phyloP scores from a whole-genome alignment of 2,888 invertebrate genomes.

The Brachynemurus nebulosus region DNA sequence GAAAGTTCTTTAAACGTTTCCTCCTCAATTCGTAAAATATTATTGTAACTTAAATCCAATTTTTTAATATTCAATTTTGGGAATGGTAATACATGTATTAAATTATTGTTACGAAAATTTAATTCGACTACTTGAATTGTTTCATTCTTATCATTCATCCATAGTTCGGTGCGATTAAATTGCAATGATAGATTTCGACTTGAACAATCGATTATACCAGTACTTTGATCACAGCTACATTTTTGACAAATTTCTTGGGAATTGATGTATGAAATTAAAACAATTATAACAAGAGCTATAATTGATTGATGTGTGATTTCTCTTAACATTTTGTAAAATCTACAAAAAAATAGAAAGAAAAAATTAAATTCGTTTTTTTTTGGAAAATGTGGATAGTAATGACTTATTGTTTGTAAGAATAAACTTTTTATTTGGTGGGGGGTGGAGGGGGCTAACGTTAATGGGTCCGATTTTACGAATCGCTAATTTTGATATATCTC shows the following conservation, averaged over 20 bases:
- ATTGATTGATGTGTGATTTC: too few species aligned
- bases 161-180: slow-evolving; percentile 5
- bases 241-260: slow-evolving; percentile 6
- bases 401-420: too few species aligned
- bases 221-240: slow-evolving; percentile 5
- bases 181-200: neutral
- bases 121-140: slow-evolving; percentile 1
- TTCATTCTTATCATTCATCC: slow-evolving; percentile 1
- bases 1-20: slow-evolving; percentile 49
- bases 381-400: too few species aligned
- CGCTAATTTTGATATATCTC: too few species aligned
- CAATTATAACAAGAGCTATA: too few species aligned
- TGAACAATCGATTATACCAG: slow-evolving; percentile 1
- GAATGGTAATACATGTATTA: slow-evolving; percentile 37
- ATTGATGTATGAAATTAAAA: too few species aligned
- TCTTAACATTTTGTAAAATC: too few species aligned
- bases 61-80: slow-evolving; percentile 36
- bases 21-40: slow-evolving; percentile 44
- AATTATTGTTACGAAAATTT: slow-evolving; percentile 34
- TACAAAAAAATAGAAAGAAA: too few species aligned
- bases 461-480: too few species aligned
- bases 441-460: too few species aligned
- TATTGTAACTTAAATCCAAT: slow-evolving; percentile 47
- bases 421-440: too few species aligned
- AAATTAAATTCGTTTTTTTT: too few species aligned